Percentiles rank a stretch among this genome's conserved stretches.
phyloP scores from a whole-genome alignment of 30 jellyfish, hydroid and myxozoan genomes.

The Turritopsis rubra region DNA sequence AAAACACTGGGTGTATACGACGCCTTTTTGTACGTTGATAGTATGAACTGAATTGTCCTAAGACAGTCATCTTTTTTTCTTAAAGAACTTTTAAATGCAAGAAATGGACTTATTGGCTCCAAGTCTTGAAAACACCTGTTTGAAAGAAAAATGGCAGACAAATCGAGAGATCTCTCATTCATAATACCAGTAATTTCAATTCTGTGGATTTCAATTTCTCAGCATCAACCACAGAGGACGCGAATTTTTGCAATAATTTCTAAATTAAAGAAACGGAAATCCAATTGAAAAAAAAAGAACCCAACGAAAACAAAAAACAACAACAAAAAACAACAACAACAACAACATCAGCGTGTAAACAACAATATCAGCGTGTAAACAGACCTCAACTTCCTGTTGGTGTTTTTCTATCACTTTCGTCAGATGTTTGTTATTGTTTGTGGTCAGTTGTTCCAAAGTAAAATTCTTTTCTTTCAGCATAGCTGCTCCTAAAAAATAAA shows the following conservation, averaged over 20 bases:
- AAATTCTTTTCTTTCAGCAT: not conserved
- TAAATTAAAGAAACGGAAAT: not conserved
- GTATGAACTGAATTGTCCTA: too few relatives aligned
- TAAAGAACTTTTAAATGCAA: too few relatives aligned
- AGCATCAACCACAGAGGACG: not conserved
- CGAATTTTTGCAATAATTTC: not conserved
- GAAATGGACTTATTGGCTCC: too few relatives aligned
- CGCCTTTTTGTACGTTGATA: too few relatives aligned
- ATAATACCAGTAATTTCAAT: not conserved
- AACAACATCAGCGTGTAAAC: too few relatives aligned
- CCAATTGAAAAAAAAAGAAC: too few relatives aligned
- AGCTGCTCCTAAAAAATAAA: not conserved
- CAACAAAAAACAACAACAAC: not conserved
- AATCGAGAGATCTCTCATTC: not conserved
- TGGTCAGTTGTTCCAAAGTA: not conserved
- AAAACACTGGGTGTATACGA: too few relatives aligned
- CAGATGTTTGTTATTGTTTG: not conserved
- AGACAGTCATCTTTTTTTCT: too few relatives aligned
- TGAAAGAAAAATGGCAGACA: too few relatives aligned
- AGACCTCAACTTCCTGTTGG: not conserved
- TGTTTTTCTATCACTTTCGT: not conserved
- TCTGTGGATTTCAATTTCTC: not conserved
- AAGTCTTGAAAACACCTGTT: too few relatives aligned
- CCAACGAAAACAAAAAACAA: not conserved
- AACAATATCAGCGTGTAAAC: too few relatives aligned